Base-by-base conservation (phyloP, 2,113 vertebrate genomes). In the Erythrolamprus reginae region DNA sequence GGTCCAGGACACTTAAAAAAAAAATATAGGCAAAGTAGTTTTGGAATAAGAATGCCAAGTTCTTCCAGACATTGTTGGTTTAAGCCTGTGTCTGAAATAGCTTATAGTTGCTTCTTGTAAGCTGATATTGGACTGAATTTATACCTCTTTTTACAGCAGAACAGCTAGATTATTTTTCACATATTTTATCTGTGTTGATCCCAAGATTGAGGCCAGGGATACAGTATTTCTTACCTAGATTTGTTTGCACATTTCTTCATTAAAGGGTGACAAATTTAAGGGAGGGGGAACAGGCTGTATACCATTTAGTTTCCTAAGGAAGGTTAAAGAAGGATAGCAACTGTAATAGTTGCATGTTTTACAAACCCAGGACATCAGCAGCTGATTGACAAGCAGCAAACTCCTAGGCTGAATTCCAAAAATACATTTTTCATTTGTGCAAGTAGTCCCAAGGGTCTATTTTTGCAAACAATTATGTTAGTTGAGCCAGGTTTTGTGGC, bases 31-130 rank as follows among this genome's bases (percentile, higher is more conserved):
- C 90, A 90, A 92, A 96, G 93, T 92, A 92, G 88, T 92, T 94
- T 91, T 95, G 92, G 89, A 95, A 70, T 87, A 88, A 82, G 88
- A 95, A 87, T 84, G 95, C 33, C 84, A 89, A 91, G 91, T 94
- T 96, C 89, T 94, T 95, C 89, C 96, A 95, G 95, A 94, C 92
- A 87, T 86, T 95, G 92, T 96, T 96, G 92, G 94, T 96, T 95
- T 92, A 93, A 93, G 90, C 89, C 5, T 87, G 55, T 83, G 91
- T 95, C 92, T 96, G 93, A 95, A 95, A 94, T 96, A 91, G 93
- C 89, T 92, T 87, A 1, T 55, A 87, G 93, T 88, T 94, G 55
- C 92, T 94, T 91, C 90, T 93, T 92, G 88, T 61, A 89, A 87
- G 91, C 90, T 90, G 92, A 95, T 92, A 89, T 91, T 91, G 90